Evolutionary conservation across 2,888 invertebrate genomes (phyloP).

Genomic region (Helobdella robusta): DNA sequence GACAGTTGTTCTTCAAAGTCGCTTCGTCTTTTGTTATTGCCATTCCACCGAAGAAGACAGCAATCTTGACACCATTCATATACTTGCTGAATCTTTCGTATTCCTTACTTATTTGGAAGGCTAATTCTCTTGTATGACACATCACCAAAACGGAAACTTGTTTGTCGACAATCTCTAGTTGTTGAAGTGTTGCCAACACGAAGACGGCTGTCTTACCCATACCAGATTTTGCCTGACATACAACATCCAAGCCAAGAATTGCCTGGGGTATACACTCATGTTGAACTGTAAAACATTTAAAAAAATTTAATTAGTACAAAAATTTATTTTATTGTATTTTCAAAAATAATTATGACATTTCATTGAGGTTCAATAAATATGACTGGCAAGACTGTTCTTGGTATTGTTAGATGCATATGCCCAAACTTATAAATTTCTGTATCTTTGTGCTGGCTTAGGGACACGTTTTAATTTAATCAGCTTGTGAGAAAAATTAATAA

Average conservation of each 20-base stretch:
- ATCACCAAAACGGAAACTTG: conserved; percentile 88
- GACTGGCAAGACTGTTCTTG: too few species aligned
- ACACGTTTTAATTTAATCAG: too few species aligned
- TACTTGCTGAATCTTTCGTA: conserved; percentile 98
- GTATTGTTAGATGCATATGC: too few species aligned
- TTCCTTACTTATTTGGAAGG: conserved; percentile 98
- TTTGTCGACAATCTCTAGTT: conserved; percentile 84
- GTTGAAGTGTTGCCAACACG: conserved; percentile 93
- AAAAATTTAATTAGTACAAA: neutral
- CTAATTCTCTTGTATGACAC: conserved; percentile 97
- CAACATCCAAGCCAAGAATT: conserved; percentile 95
- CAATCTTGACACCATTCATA: conserved; percentile 83
- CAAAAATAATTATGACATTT: too few species aligned
- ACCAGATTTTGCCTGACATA: conserved; percentile 99
- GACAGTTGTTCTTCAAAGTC: conserved; percentile 83
- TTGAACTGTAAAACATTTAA: conserved; percentile 62
- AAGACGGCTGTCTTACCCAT: conserved; percentile 99
- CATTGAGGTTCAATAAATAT: too few species aligned
- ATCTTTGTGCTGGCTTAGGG: too few species aligned
- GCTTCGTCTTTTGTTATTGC: conserved; percentile 94
- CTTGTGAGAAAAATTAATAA: too few species aligned
- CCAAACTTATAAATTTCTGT: too few species aligned
- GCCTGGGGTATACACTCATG: conserved; percentile 96
- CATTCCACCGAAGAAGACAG: conserved; percentile 96
- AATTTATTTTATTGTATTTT: too few species aligned